Percentiles rank a stretch among this genome's conserved stretches.
phyloP scores from a whole-genome alignment of 2,113 vertebrate species.

The Stercorarius parasiticus region DNA sequence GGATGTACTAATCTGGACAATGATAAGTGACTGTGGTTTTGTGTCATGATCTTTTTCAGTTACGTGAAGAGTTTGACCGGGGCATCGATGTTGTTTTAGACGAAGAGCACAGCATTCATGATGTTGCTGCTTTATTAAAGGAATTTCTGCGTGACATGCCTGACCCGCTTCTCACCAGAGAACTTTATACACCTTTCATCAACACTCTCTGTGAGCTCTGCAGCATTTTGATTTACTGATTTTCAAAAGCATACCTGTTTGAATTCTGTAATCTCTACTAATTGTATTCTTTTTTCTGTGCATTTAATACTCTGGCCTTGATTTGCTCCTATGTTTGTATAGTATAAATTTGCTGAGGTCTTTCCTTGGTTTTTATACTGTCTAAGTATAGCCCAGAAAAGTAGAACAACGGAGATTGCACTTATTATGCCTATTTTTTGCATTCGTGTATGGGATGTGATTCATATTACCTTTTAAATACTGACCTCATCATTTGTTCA shows the following conservation, averaged over 20 bases:
- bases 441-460: not conserved
- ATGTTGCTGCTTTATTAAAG: slow-evolving; percentile 93
- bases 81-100: slow-evolving; percentile 88
- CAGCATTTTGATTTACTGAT: not conserved
- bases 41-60: slow-evolving; percentile 71
- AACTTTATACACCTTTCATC: slow-evolving; percentile 96
- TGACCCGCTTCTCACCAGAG: slow-evolving; percentile 92
- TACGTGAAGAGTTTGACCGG: slow-evolving; percentile 93
- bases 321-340: not conserved
- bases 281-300: not conserved
- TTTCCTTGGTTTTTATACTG: not conserved
- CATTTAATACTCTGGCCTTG: not conserved
- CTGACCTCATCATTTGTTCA: not conserved
- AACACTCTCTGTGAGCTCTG: slow-evolving; percentile 85
- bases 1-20: not conserved
- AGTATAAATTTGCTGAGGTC: not conserved
- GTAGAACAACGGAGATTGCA: not conserved
- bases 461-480: not conserved
- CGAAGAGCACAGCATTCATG: slow-evolving; percentile 93
- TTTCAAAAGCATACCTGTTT: not conserved
- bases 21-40: not conserved
- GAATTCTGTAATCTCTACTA: not conserved
- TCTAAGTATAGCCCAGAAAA: not conserved
- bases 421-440: not conserved
- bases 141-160: slow-evolving; percentile 97